Evolutionary conservation across 2,797 vertebrate species (phyloP), one percentile per base, ranked within the genome.

Genomic region (Silurus aristotelis): DNA sequence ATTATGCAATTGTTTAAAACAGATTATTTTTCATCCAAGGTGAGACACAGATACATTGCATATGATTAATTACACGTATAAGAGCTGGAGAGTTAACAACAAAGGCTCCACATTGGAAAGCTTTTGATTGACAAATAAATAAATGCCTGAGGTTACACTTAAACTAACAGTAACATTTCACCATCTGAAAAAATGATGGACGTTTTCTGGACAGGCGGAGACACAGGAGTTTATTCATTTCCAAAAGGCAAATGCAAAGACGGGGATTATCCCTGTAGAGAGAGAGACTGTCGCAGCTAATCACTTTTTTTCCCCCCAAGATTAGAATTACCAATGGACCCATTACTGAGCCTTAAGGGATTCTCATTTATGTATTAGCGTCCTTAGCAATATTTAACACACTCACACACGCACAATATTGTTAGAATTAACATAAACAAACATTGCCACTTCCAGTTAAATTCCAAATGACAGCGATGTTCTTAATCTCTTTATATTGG

Each of bases 181-280:
- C 77, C 72, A 68, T 78, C 27, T 13, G 46, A 38, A 38, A 56
- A 77, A 56, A 58, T 77, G 61, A 84, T 46, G 48, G 52, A 84
- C 8, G 22, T 70, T 60, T 73, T 60, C 9, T 14, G 73, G 63
- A 78, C 73, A 78, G 46, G 75, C 27, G 19, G 67, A 68, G 64
- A 8, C 25, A 20, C 52, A 27, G 64, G 27, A 68, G 63, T 60
- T 66, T 25, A 78, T 82, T 82, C 67, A 67, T 81, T 67, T 64
- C 38, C 48, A 48, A 81, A 81, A 81, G 79, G 46, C 79, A 68
- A 64, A 68, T 81, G 63, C 19, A 3, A 81, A 67, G 79, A 81
- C 22, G 46, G 1, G 22, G 17, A 55, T 80, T 67, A 52, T 80
- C 61, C 79, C 79, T 52, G 7, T 67, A 52, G 79, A 75, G 72